Evolutionary conservation across 2,113 vertebrate genomes (phyloP).

Genomic region (Ochotona curzoniae): DNA sequence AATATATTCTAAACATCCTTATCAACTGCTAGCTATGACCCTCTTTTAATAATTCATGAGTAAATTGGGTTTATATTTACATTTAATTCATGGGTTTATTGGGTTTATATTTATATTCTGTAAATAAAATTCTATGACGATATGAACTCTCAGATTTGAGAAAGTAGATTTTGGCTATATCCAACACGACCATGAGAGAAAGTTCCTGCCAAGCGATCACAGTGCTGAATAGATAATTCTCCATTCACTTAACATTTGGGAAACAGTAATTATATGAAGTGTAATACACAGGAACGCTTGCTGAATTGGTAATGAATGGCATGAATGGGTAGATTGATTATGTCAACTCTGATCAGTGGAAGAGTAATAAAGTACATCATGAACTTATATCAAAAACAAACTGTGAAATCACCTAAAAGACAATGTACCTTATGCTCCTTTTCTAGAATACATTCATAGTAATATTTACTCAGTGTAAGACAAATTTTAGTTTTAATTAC

Average conservation of each 20-base stretch:
- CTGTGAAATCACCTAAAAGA: conserved; percentile 10
- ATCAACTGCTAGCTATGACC: neutral
- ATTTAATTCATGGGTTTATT: conserved; percentile 12
- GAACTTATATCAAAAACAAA: neutral
- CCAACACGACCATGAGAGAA: neutral
- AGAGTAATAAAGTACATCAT: neutral
- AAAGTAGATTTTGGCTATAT: conserved; percentile 28
- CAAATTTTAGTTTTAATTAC: conserved; percentile 47
- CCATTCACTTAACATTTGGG: neutral
- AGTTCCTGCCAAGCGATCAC: conserved; percentile 1
- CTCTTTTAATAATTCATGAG: conserved; percentile 25
- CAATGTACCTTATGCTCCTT: neutral
- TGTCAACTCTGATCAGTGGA: neutral
- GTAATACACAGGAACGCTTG: neutral
- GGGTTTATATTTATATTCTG: neutral
- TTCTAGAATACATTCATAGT: conserved; percentile 43
- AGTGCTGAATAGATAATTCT: neutral
- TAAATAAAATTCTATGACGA: conserved; percentile 58
- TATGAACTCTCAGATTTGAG: conserved; percentile 21
- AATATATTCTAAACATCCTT: conserved; percentile 16
- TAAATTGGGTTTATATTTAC: neutral
- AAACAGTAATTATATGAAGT: neutral
- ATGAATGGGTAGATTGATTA: neutral
- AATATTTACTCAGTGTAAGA: neutral
- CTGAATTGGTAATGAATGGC: neutral